These are phyloP conservation scores for Corticium candelabrum DNA, from an alignment of 37 sponge, comb jelly and placozoan genomes.

Conservation along the genomic window DNA sequence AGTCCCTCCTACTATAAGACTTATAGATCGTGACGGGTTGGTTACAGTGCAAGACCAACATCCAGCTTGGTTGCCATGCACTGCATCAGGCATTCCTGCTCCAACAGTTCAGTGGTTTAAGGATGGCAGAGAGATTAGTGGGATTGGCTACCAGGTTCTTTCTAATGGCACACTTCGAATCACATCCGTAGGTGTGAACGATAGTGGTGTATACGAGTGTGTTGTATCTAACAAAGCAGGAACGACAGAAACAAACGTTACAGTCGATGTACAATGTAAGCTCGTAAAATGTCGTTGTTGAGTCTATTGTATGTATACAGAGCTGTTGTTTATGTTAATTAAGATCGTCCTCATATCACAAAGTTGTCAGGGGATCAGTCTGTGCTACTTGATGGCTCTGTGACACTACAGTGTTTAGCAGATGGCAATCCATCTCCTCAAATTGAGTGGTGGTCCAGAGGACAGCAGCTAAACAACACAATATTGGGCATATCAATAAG, in stretches of 20 bases:
- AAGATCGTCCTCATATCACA: not conserved
- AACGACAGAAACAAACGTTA: not conserved
- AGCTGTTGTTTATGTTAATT: not conserved
- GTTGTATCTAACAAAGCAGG: not conserved
- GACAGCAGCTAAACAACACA: not conserved
- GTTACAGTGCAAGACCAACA: too few relatives aligned
- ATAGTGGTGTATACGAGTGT: not conserved
- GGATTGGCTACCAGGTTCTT: not conserved
- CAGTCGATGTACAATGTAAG: not conserved
- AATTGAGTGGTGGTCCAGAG: not conserved
- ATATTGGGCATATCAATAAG: not conserved
- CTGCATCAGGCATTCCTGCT: not conserved
- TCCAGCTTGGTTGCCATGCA: not conserved
- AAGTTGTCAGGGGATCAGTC: not conserved
- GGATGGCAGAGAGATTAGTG: not conserved
- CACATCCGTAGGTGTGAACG: not conserved
- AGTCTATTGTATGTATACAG: not conserved
- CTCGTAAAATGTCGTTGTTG: not conserved
- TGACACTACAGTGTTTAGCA: not conserved
- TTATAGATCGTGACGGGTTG: too few relatives aligned
- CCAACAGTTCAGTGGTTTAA: not conserved
- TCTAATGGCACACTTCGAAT: not conserved
- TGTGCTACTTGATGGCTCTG: not conserved
- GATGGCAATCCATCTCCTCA: not conserved
- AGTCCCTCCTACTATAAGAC: too few relatives aligned